Base-by-base conservation (phyloP, 1,140 invertebrate genomes). In the Papilio xuthus region DNA sequence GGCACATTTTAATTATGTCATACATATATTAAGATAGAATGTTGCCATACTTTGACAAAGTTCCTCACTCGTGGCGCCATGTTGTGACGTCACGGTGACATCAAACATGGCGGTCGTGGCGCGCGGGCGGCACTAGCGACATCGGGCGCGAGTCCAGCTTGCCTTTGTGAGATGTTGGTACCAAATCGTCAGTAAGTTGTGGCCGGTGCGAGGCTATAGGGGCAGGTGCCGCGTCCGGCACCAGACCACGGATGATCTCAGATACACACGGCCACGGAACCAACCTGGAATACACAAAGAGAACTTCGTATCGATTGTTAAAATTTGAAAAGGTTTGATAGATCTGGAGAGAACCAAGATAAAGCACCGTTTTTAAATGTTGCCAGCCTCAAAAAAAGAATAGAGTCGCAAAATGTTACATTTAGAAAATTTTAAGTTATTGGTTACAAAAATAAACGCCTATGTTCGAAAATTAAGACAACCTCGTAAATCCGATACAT, bases 251-350 rank as follows among this genome's bases (percentile, higher is more conserved):
- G 60, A 97, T 89, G 80, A 96, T 91, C 87, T 96, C 96, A 0
- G 94, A 94, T 63, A 94, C 90, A 79, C 96, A 96, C 23, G 93
- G 90, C 96, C 96, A 96, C 23, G 96, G 96, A 81, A 97, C 95
- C 42, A 96, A 84, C 95, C 96, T 97, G 89, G 20, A 93, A 94
- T 83, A 74, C 23, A n/a, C 53, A 77, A 53, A 13, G 13, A 77
- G 23, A 23, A 72, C 37, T 71, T 4, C 50, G 10, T 50, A 13
- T 15, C n/a, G 15, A 69, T 20, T 42, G 63, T 69, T 12, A 13
- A 47, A 47, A 47, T 0, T 50, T 50, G 47, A 50, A n/a, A 53
- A 15, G 42, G 42, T 10, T 44, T 12, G 9, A 10, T 10, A 9
- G 2, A 44, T 9, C 2, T 44, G 9, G 10, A 10, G 12, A 10